Conservation (phyloP, 2,113 vertebrate species). For the Antechinus flavipes region DNA sequence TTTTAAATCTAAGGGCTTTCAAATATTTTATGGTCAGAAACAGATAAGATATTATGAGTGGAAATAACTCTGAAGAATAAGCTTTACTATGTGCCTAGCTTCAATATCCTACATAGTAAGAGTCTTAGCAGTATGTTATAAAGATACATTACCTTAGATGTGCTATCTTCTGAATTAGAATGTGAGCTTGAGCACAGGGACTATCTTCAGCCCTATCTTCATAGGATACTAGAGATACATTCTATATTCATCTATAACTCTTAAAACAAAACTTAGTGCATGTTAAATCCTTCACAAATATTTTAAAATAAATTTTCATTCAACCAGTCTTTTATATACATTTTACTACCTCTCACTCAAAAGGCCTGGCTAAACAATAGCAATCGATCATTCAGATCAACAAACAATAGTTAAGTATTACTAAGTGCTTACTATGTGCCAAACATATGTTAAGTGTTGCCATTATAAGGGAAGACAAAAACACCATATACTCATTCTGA, state of each 20-base stretch:
- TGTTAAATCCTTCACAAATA: neutral
- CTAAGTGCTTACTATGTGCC: neutral
- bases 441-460: neutral
- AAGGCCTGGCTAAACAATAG: neutral
- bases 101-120: neutral
- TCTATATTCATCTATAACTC: neutral
- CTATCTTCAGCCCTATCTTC: neutral
- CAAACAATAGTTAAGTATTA: neutral
- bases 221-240: neutral
- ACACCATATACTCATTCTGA: neutral
- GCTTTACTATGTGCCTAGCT: neutral
- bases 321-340: neutral
- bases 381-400: neutral
- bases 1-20: neutral
- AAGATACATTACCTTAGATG: neutral
- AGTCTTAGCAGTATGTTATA: neutral
- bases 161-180: neutral
- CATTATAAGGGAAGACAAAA: neutral
- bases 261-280: neutral
- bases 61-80: neutral
- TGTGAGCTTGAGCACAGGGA: neutral
- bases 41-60: neutral
- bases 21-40: neutral
- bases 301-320: neutral
- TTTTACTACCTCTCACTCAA: neutral